Conservation (phyloP, 2,888 invertebrate species). For the Neoitamus cyanurus region DNA sequence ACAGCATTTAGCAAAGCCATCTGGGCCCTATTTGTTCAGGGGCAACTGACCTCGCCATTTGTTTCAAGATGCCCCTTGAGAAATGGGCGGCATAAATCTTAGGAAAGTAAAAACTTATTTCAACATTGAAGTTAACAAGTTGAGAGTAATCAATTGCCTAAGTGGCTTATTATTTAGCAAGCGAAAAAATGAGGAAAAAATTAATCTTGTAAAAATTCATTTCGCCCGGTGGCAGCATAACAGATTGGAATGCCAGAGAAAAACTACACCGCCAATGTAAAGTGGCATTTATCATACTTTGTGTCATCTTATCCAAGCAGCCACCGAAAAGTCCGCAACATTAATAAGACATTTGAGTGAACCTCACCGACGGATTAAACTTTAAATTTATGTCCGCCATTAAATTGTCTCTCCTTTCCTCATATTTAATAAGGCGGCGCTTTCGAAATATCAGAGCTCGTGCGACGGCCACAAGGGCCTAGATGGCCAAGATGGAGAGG, state of each 20-base stretch:
- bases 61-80: background rate
- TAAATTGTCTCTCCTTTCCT: conserved; percentile 36
- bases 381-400: conserved; percentile 42
- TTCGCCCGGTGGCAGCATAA: conserved; percentile 10
- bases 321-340: conserved; percentile 45
- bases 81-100: background rate
- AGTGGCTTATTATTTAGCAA: conserved; percentile 18
- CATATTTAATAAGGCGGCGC: conserved; percentile 38
- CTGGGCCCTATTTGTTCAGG: background rate
- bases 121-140: conserved; percentile 15
- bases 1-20: background rate
- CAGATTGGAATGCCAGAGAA: conserved; percentile 34
- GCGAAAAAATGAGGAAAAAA: conserved; percentile 19
- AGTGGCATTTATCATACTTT: conserved; percentile 44
- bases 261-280: conserved; percentile 35
- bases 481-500: conserved; percentile 28
- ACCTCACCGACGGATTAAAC: conserved; percentile 42
- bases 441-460: conserved; percentile 36
- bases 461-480: conserved; percentile 24
- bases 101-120: conserved; percentile 4
- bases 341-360: conserved; percentile 45
- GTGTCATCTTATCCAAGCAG: conserved; percentile 43
- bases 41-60: background rate
- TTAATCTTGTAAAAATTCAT: conserved; percentile 27
- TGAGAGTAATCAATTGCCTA: conserved; percentile 7